Evolutionary conservation across 2,888 invertebrate species (phyloP), one percentile per base, ranked within the genome.

Genomic region (Drosophila gaucha): DNA sequence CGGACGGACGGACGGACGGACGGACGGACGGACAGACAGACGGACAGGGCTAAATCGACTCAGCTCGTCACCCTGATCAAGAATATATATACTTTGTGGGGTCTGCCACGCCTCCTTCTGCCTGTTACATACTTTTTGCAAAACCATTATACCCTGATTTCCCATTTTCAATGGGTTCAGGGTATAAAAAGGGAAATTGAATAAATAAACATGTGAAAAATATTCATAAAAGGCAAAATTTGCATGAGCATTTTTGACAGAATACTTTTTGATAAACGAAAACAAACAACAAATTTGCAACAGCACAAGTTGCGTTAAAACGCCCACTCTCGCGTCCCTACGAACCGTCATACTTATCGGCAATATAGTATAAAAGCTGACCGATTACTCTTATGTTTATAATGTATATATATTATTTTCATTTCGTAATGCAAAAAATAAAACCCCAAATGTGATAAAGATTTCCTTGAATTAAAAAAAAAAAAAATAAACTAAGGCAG

Each of bases 141-240:
- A n/a, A n/a, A n/a, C n/a, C n/a, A n/a, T n/a, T n/a, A n/a, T n/a
- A n/a, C n/a, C n/a, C n/a, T n/a, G n/a, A n/a, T n/a, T n/a, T n/a
- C n/a, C n/a, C n/a, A n/a, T n/a, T n/a, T n/a, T n/a, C n/a, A n/a
- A n/a, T n/a, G n/a, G n/a, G n/a, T n/a, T n/a, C n/a, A n/a, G n/a
- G n/a, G n/a, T n/a, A n/a, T n/a, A n/a, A n/a, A n/a, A n/a, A n/a
- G n/a, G n/a, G n/a, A n/a, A n/a, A n/a, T n/a, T n/a, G n/a, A n/a
- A 47, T 47, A 47, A 30, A 41, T 16, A 20, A 52, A 43, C 41
- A 52, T 24, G 31, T 33, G 36, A 2, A 22, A 54, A 44, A 46
- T 52, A 52, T 49, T 35, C 36, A 31, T 4, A 54, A 51, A 62
- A 52, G 9, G 20, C 30, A 57, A 22, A 39, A 49, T 52, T 52